Percentiles rank a stretch among this genome's conserved stretches.
Conservation (phyloP, 2,888 invertebrate species). For the Campoplex capitator region DNA sequence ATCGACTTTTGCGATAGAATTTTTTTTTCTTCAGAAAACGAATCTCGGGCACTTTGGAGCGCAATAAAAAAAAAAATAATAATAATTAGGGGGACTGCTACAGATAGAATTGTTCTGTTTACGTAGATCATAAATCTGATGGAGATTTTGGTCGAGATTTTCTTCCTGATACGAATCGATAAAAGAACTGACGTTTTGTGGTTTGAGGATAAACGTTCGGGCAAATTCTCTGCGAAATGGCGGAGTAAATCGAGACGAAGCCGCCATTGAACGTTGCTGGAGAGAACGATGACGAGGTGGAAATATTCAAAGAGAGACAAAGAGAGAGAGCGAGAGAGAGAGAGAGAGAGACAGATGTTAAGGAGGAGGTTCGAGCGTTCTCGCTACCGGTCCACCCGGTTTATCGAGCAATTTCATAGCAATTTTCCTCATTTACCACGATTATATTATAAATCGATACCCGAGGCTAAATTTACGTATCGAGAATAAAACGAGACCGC, state of each 20-base stretch:
- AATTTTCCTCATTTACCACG: conserved; percentile 83
- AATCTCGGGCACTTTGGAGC: background rate
- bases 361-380: conserved; percentile 41
- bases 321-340: conserved; percentile 41
- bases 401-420: conserved; percentile 83
- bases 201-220: conserved; percentile 43
- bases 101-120: background rate
- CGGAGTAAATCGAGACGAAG: conserved; percentile 77
- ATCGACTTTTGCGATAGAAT: background rate
- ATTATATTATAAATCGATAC: conserved; percentile 80
- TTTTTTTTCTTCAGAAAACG: background rate
- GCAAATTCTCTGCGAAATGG: conserved; percentile 82
- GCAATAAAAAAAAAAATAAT: background rate
- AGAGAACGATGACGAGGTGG: conserved; percentile 49
- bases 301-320: conserved; percentile 44
- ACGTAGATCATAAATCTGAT: conserved; percentile 29
- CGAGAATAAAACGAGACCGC: conserved; percentile 40
- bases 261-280: conserved; percentile 75
- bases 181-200: conserved; percentile 4
- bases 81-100: background rate
- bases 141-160: conserved; percentile 51
- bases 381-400: conserved; percentile 75
- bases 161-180: conserved; percentile 20
- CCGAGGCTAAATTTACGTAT: conserved; percentile 73
- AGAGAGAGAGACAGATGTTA: conserved; percentile 42